Conservation (phyloP, 2,113 vertebrate genomes). For the Corydoras maculifer region DNA sequence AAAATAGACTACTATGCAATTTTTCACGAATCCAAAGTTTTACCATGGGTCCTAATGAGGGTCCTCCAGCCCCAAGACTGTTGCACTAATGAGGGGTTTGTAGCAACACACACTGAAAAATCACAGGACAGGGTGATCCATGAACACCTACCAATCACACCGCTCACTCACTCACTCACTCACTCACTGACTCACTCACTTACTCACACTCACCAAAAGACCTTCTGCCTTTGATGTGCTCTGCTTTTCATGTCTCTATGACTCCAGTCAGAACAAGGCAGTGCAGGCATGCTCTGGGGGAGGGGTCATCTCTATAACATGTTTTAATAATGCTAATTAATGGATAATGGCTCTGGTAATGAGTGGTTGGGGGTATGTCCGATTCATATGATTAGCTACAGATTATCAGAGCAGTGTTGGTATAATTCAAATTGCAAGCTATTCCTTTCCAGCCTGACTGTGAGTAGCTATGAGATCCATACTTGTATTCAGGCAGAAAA, state of each 20-base stretch:
- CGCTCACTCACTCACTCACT: conserved; percentile 1
- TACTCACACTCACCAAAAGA: conserved; percentile 34
- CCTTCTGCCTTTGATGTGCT: conserved; percentile 69
- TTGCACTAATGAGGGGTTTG: conserved; percentile 66
- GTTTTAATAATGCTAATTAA: conserved; percentile 76
- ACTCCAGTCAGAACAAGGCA: conserved; percentile 58
- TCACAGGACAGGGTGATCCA: conserved; percentile 49
- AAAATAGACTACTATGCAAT: not conserved
- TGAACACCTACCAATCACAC: conserved; percentile 66
- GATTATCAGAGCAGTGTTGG: conserved; percentile 37
- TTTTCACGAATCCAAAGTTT: conserved; percentile 45
- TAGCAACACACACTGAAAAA: conserved; percentile 52
- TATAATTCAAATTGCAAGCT: too few species aligned
- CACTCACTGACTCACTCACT: not conserved
- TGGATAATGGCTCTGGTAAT: conserved; percentile 69
- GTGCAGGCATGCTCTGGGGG: conserved; percentile 50
- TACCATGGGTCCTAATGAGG: conserved; percentile 66
- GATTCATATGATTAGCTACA: conserved; percentile 64
- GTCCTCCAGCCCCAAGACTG: conserved; percentile 51
- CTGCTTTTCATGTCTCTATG: conserved; percentile 67
- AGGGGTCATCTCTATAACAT: conserved; percentile 55
- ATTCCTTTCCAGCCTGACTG: too few species aligned
- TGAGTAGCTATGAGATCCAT: conserved; percentile 5
- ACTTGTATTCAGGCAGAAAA: conserved; percentile 26
- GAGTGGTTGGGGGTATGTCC: conserved; percentile 60